Base-by-base conservation (phyloP, 1,140 invertebrate species). In the Maconellicoccus hirsutus region DNA sequence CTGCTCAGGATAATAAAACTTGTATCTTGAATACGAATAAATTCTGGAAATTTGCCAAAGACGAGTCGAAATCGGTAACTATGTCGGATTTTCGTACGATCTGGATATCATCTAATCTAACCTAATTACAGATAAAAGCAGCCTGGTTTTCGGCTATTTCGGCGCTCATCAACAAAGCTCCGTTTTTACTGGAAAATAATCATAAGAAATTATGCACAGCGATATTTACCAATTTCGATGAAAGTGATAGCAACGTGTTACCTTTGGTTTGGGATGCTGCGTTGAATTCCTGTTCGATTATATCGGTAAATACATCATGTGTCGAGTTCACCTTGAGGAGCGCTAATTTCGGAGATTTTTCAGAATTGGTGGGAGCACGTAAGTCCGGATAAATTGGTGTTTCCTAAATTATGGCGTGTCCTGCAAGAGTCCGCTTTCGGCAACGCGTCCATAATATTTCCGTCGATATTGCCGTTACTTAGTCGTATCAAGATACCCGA, bases 41-140 rank as follows among this genome's bases (percentile, higher is more conserved):
- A 76, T 91, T 91, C 79, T 92, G 90, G 89, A 90, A 88, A 76
- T 82, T 86, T 39, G 77, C 80, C 8, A 87, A 84, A 75, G 79
- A 84, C 74, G 84, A 70, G 33, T 22, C 27, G 21, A 70, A 70
- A 70, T 39, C 29, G n/a, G 69, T 38, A 7, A 33, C 25, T 38
- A 26, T 27, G 12, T 3, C 6, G 16, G 16, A 33, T 33, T 52
- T 8, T 52, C n/a, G 42, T 8, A 52, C 6, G 4, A 6, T 33
- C 29, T 33, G 29, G 29, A 52, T 16, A 14, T 21, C 3, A 19
- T 12, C 26, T 27, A 22, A 33, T 70, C 21, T 22, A 16, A 23
- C 14, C 29, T 23, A 61, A 12, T 78, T 78, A 23, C 73, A 82
- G 82, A 77, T 82, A 12, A 79, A 83, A 77, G 81, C 83, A 16